These are phyloP conservation scores for Uropetala carovei DNA, from an alignment of 2,888 invertebrate genomes.

Conservation along the genomic window DNA sequence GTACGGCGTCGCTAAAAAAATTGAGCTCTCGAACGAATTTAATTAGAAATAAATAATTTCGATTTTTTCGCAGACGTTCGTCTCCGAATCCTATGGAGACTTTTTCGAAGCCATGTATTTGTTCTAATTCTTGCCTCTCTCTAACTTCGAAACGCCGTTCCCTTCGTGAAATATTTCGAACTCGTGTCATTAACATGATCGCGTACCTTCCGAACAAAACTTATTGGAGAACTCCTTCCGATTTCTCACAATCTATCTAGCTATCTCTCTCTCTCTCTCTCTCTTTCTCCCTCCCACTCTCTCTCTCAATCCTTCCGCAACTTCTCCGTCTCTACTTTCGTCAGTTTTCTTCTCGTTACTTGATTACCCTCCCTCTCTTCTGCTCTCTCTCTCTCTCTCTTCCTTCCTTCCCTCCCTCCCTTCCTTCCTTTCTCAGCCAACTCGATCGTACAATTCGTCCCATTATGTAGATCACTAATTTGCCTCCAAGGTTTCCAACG, in stretches of 20 bases:
- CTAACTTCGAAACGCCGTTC: not conserved
- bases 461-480: constrained; percentile 43
- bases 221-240: not conserved
- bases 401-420: not conserved
- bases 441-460: not conserved
- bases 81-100: no score
- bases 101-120: no score
- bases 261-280: not conserved
- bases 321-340: not conserved
- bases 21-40: no score
- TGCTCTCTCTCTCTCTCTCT: not conserved
- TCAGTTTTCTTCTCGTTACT: not conserved
- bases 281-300: not conserved
- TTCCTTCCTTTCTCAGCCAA: not conserved
- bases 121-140: no score
- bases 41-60: no score
- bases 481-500: constrained; percentile 38
- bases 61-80: no score
- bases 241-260: no score
- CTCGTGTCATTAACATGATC: not conserved
- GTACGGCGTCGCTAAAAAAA: no score
- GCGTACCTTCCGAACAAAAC: not conserved
- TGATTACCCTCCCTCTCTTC: not conserved
- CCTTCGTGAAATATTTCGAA: not conserved
- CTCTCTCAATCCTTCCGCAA: not conserved